Evolutionary conservation across 2,113 vertebrate genomes (phyloP).

Genomic region (Oxygymnocypris stewartii): DNA sequence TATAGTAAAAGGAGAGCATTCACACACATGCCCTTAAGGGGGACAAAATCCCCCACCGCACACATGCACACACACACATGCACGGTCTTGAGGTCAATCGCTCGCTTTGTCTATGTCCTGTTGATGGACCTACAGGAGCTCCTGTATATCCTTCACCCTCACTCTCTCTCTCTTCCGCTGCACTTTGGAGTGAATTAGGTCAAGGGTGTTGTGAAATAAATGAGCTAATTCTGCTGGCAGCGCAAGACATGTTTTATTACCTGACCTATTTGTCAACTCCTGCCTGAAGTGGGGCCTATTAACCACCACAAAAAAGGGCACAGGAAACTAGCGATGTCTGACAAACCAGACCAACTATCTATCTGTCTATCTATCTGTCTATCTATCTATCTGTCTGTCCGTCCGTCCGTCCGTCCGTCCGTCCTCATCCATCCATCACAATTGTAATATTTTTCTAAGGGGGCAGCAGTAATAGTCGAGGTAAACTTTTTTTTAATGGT

Average conservation of each 20-base stretch:
- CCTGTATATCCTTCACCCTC: neutral
- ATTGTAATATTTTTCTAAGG: no score
- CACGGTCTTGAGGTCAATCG: slow-evolving; percentile 35
- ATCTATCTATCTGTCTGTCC: neutral
- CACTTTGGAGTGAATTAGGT: slow-evolving; percentile 19
- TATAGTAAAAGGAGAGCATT: slow-evolving; percentile 36
- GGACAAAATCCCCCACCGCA: neutral
- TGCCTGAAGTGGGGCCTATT: slow-evolving; percentile 5
- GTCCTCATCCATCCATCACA: neutral
- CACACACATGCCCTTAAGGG: slow-evolving; percentile 22
- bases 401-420: no score
- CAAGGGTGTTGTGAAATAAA: slow-evolving; percentile 36
- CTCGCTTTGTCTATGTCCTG: slow-evolving; percentile 23
- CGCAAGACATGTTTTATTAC: slow-evolving; percentile 46
- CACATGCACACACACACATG: slow-evolving; percentile 29
- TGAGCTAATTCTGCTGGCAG: slow-evolving; percentile 41
- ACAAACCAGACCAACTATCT: neutral
- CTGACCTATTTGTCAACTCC: slow-evolving; percentile 31
- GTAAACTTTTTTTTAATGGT: no score
- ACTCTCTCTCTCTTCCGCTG: slow-evolving; percentile 28
- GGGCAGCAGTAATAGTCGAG: no score
- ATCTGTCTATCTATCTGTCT: neutral
- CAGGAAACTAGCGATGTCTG: neutral
- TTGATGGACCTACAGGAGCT: slow-evolving; percentile 7
- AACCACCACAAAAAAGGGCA: slow-evolving; percentile 4